Evolutionary conservation across 2,888 invertebrate species (phyloP), one percentile per base, ranked within the genome.

Genomic region (Erebia ligea): DNA sequence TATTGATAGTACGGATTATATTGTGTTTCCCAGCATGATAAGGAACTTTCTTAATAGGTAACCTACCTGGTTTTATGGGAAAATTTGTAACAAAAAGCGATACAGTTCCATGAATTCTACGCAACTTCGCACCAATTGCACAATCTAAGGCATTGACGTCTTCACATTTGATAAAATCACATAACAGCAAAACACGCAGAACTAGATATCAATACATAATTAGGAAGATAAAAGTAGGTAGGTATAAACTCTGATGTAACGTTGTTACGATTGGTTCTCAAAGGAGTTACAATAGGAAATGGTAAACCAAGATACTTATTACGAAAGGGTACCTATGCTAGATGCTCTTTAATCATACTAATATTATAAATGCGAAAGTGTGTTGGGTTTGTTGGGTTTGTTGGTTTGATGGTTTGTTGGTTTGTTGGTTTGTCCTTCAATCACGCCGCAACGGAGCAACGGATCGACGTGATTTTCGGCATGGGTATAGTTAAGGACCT

Each of bases 131-230:
- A n/a, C 25, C 17, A 15, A 48, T 58, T 21, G 42, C 50, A 57
- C 52, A 40, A 61, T 40, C 34, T 59, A 52, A 59, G 48, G 40
- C 15, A 67, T 40, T 52, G 40, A 52, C 59, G n/a, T 34, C 52
- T 17, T 50, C 48, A 58, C 58, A 50, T 59, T 52, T 40, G 50
- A 17, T 21, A 48, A 11, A 40, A 67, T 67, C 67, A 17, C 48
- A 59, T 52, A 67, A 40, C 40, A 19, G 13, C 19, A 67, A 67
- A 13, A 25, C 59, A 67, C 59, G 17, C 17, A 67, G 25, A 48
- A 59, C 50, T 50, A 50, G 59, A 68, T 59, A 59, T 17, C 42
- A 59, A 42, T 61, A n/a, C 61, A 58, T 59, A 40, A 61, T 59
- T 59, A 59, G 59, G 42, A 42, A 61, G 17, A 42, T 42, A 42